Percentiles rank a stretch among this genome's conserved stretches.
These are phyloP conservation scores for Acanthopleura granulata DNA, from an alignment of 2,888 invertebrate genomes.

Conservation along the genomic window DNA sequence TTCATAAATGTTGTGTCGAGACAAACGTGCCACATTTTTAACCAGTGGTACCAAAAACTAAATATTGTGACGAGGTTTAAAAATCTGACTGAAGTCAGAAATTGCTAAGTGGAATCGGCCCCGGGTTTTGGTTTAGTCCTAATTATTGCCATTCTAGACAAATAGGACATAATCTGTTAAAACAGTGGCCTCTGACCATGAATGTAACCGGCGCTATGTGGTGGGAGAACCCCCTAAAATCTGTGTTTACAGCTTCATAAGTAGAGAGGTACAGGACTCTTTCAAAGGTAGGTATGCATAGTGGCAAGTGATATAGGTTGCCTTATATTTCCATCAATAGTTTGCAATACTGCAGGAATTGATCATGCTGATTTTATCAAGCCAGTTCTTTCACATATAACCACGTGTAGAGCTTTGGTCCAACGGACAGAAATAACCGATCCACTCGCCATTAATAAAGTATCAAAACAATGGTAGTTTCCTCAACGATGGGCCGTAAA, in stretches of 20 bases:
- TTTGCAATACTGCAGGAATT: background rate
- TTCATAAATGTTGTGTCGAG: too few species aligned
- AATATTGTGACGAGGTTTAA: too few species aligned
- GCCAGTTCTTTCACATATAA: background rate
- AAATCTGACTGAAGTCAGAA: too few species aligned
- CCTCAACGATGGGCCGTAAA: background rate
- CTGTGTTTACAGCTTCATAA: conserved; percentile 79
- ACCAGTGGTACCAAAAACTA: too few species aligned
- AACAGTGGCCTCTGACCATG: conserved; percentile 61
- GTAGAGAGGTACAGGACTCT: conserved; percentile 87
- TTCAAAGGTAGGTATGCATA: conserved; percentile 76
- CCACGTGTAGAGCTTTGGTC: background rate
- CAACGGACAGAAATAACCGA: too few species aligned
- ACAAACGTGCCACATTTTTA: too few species aligned
- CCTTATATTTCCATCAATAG: background rate
- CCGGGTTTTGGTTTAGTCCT: too few species aligned
- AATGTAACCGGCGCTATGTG: conserved; percentile 78
- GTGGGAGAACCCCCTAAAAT: conserved; percentile 75
- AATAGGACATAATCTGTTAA: too few species aligned
- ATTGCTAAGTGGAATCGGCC: too few species aligned
- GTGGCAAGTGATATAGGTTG: background rate
- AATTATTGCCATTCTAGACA: too few species aligned
- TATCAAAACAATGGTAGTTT: background rate
- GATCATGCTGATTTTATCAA: background rate
- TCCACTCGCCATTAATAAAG: background rate